These are phyloP conservation scores for Choreutis nemorana DNA, from an alignment of 2,888 invertebrate genomes.

Conservation along the genomic window DNA sequence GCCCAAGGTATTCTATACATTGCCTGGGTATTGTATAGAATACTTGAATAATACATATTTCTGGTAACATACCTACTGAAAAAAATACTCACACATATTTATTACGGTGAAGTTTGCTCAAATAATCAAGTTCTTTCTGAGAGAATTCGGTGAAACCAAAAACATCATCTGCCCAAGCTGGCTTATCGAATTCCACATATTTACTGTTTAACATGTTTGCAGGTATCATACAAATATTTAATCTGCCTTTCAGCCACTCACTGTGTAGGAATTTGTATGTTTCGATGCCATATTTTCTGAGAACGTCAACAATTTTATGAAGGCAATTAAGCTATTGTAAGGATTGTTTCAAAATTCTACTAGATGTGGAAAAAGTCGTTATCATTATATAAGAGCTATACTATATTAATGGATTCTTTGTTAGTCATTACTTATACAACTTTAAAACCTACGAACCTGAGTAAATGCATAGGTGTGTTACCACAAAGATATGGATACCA, in stretches of 20 bases:
- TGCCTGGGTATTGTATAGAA: too few relatives aligned
- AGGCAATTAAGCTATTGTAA: too few relatives aligned
- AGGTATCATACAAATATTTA: constrained; percentile 29
- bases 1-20: too few relatives aligned
- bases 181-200: constrained; percentile 10
- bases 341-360: too few relatives aligned
- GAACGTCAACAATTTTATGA: constrained; percentile 11
- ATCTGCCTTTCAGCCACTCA: constrained; percentile 66
- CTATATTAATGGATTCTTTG: constrained; percentile 1
- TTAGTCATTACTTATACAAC: not conserved
- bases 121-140: constrained; percentile 24
- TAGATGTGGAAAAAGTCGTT: too few relatives aligned
- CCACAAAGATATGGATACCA: constrained; percentile 75
- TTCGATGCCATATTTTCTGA: constrained; percentile 71
- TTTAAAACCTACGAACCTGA: constrained; percentile 44
- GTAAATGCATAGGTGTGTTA: constrained; percentile 56
- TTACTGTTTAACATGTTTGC: constrained; percentile 25
- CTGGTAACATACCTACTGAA: not conserved
- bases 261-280: constrained; percentile 67
- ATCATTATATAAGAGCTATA: too few relatives aligned
- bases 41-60: too few relatives aligned
- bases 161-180: constrained; percentile 27
- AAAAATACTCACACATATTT: constrained; percentile 30
- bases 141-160: constrained; percentile 32
- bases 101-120: constrained; percentile 21